Evolutionary conservation across 2,113 vertebrate species (phyloP).

Genomic region (Pongo pygmaeus): DNA sequence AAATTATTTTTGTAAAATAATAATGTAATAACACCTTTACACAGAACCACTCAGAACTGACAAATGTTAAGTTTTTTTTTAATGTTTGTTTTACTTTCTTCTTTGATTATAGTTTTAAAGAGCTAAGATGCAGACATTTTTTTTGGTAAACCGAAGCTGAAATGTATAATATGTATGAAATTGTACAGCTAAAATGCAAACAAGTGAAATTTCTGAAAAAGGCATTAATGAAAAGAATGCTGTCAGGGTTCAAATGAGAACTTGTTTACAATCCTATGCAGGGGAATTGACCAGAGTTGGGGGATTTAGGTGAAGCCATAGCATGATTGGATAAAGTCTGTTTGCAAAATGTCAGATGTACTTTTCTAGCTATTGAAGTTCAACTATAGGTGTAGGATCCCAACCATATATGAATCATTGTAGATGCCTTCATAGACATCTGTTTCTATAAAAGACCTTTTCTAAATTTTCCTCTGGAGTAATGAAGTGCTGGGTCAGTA

Average conservation of each 20-base stretch:
- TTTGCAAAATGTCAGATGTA: background rate
- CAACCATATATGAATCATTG: background rate
- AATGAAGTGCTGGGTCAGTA: background rate
- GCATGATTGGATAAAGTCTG: background rate
- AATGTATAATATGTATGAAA: background rate
- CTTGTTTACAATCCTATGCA: background rate
- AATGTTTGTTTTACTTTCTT: background rate
- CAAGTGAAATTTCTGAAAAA: background rate
- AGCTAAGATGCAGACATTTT: background rate
- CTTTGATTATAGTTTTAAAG: background rate
- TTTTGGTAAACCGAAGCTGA: background rate
- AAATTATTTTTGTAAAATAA: background rate
- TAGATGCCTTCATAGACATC: background rate
- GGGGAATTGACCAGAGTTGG: background rate
- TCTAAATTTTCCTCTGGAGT: background rate
- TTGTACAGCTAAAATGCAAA: background rate
- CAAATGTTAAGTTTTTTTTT: background rate
- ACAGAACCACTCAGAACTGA: background rate
- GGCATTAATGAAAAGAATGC: background rate
- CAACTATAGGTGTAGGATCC: background rate
- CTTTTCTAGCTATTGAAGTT: background rate
- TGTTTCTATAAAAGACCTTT: background rate
- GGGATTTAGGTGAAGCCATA: background rate
- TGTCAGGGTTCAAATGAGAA: background rate
- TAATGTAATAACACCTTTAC: background rate